Base-by-base conservation (phyloP, 1,140 invertebrate species). In the Trichonephila clavipes region DNA sequence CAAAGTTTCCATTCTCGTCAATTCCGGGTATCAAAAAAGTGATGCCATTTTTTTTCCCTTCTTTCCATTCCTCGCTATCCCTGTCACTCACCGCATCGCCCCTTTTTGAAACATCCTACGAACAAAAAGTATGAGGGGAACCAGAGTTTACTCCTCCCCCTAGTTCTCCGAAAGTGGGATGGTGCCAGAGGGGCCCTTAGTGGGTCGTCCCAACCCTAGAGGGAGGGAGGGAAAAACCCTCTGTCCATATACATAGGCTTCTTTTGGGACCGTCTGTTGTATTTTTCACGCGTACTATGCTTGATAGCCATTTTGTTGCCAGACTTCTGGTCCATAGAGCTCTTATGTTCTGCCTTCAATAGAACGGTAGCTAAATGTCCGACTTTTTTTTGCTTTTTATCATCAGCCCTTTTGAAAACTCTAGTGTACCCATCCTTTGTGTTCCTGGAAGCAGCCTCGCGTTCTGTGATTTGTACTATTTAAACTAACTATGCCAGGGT, bases 101-200 rank as follows among this genome's bases (percentile, higher is more conserved):
- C 92, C 83, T 93, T 93, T 93, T 86, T 72, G 90, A 92, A 92
- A 92, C 90, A 92, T 92, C 82, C 82, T 92, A 62, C 82, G n/a
- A 92, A 92, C 90, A 92, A 92, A 92, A 92, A 92, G 58, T 91
- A 83, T 34, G 16, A 58, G 82, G 89, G 69, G 28, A 28, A 59
- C 44, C 19, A 69, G 77, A 62, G 8, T 18, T 24, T 72, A 58
- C 62, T 82, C 62, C 64, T 24, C 90, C 62, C 40, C 82, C 61
- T 83, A 61, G 51, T 44, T 59, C n/a, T 66, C 82, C 62, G 64
- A 87, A 86, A 86, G 90, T 86, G 90, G 90, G 90, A 86, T 92
- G 90, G 90, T 92, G 81, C 90, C 82, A 69, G 82, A 72, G 90
- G 90, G 90, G 90, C 77, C 90, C 61, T 69, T 8, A n/a, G 69